Percentiles rank a stretch among this genome's conserved stretches.
phyloP scores from a whole-genome alignment of 2,113 vertebrate genomes.

The Brachyhypopomus occidentalis region DNA sequence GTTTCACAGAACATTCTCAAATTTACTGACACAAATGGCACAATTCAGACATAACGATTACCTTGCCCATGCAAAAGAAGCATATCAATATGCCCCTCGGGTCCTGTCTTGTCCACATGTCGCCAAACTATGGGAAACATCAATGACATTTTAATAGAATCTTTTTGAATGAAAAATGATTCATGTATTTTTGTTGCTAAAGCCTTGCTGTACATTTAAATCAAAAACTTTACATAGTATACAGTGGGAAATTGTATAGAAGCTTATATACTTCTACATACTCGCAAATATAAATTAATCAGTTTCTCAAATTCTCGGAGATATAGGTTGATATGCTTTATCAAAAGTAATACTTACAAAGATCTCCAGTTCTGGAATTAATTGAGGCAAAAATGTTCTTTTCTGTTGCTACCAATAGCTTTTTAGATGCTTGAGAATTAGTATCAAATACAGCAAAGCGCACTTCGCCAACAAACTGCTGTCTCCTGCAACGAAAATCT shows the following conservation, averaged over 20 bases:
- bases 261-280: too few species aligned
- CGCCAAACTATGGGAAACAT: constrained; percentile 82
- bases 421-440: constrained; percentile 87
- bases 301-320: too few species aligned
- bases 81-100: constrained; percentile 83
- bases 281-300: too few species aligned
- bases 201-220: too few species aligned
- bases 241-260: too few species aligned
- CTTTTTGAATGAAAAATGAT: too few species aligned
- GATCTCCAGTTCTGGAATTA: constrained; percentile 88
- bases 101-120: constrained; percentile 87
- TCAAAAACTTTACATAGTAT: too few species aligned
- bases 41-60: constrained; percentile 51
- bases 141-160: constrained; percentile 20
- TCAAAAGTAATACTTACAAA: constrained; percentile 79
- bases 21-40: neutral
- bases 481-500: constrained; percentile 77
- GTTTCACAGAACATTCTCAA: neutral
- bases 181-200: too few species aligned
- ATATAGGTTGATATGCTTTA: too few species aligned
- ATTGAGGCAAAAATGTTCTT: constrained; percentile 90
- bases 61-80: constrained; percentile 89
- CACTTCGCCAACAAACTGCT: constrained; percentile 92
- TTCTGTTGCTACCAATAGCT: constrained; percentile 88
- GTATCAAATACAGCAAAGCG: constrained; percentile 88